Base-by-base conservation (phyloP, 1,140 invertebrate species). In the Episyrphus balteatus region DNA sequence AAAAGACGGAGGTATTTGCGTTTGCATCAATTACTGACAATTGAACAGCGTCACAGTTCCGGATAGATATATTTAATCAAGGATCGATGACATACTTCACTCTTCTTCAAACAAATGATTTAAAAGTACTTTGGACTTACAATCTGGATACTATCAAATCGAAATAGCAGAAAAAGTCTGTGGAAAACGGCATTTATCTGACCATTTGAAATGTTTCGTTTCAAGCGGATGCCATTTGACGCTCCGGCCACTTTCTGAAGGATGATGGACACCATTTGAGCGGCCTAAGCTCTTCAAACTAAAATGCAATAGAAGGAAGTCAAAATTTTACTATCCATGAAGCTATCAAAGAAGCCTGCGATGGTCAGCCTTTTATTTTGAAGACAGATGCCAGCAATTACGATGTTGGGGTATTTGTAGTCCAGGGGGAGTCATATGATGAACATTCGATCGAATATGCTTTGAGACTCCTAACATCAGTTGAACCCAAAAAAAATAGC, bases 181-280 rank as follows among this genome's bases (percentile, higher is more conserved):
- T 8, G 55, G 60, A 64, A 61, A 32, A 75, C 73, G 2, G 69
- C 66, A 1, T 73, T 74, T 43, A 58, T 57, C 1, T 66, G 58
- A 3, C 62, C 61, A 7, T 55, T 66, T 15, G 68, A 68, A 1
- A 50, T 62, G 9, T 72, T 26, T 26, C 21, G 55, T 17, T 73
- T 68, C 45, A 58, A 50, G 9, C 52, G 64, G 5, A 68, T 73
- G 64, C 59, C 67, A 1, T 72, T n/a, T n/a, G n/a, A n/a, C n/a
- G n/a, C n/a, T n/a, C n/a, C n/a, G n/a, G n/a, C n/a, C n/a, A n/a
- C n/a, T n/a, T n/a, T 69, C 46, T 60, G 65, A 41, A 39, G 70
- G 11, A n/a, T 67, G 2, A 63, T 70, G 5, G 48, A 46, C n/a
- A n/a, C n/a, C n/a, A n/a, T n/a, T n/a, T n/a, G n/a, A n/a, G n/a